Conservation (phyloP, 2,797 vertebrate genomes). For the Sciurus vulgaris region DNA sequence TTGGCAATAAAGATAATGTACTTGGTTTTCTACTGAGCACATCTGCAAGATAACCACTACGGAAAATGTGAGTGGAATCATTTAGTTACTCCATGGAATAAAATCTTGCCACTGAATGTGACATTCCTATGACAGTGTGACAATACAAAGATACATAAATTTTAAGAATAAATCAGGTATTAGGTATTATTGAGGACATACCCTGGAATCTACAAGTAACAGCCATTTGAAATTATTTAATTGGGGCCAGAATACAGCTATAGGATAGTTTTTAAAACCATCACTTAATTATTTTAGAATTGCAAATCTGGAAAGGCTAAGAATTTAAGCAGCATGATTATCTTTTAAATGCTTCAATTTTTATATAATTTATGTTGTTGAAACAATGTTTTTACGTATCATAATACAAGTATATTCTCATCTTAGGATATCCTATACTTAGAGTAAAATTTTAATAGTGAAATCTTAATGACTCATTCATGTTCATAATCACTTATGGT, state of each 20-base stretch:
- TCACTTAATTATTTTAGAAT: slow-evolving; percentile 23
- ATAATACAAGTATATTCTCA: background rate
- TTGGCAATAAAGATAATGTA: slow-evolving; percentile 33
- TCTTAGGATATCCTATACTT: slow-evolving; percentile 15
- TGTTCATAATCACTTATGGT: slow-evolving; percentile 49
- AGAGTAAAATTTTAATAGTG: slow-evolving; percentile 29
- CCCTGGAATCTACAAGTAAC: background rate
- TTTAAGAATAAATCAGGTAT: background rate
- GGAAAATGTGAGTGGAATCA: slow-evolving; percentile 14
- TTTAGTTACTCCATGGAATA: slow-evolving; percentile 10
- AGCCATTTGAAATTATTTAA: background rate
- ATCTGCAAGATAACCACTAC: slow-evolving; percentile 23
- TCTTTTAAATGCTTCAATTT: slow-evolving; percentile 42
- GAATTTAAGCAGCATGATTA: slow-evolving; percentile 37
- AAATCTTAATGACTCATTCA: slow-evolving; percentile 59
- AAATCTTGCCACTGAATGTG: background rate
- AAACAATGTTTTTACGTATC: background rate
- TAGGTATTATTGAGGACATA: background rate
- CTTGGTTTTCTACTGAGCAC: slow-evolving; percentile 33
- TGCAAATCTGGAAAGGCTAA: slow-evolving; percentile 38
- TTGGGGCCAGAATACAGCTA: background rate
- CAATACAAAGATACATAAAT: background rate
- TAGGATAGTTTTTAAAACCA: background rate
- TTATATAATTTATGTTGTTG: background rate
- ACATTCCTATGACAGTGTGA: background rate